phyloP scores from a whole-genome alignment of 2,888 invertebrate species.

The Noctua janthina region DNA sequence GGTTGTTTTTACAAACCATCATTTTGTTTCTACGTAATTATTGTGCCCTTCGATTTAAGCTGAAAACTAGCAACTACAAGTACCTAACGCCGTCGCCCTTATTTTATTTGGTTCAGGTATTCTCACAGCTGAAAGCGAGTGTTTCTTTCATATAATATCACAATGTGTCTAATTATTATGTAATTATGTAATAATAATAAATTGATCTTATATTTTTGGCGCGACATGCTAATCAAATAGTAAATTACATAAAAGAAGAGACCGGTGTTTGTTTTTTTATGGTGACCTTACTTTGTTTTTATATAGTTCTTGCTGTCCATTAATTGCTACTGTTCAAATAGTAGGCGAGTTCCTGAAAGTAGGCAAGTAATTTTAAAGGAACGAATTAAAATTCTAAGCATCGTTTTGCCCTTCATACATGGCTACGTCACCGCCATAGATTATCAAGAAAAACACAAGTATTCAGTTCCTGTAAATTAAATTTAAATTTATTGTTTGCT shows the following conservation, averaged over 20 bases:
- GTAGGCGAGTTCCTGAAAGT: conserved; percentile 37
- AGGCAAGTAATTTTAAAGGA: conserved; percentile 28
- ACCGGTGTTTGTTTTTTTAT: conserved; percentile 8
- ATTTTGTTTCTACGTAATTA: neutral
- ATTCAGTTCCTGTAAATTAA: conserved; percentile 55
- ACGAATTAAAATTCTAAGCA: conserved; percentile 44
- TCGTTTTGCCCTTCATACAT: conserved; percentile 50
- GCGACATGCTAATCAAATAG: conserved; percentile 9
- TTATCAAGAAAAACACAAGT: conserved; percentile 34
- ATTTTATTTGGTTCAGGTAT: conserved; percentile 19
- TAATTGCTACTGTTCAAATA: conserved; percentile 41
- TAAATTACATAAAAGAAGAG: conserved; percentile 11
- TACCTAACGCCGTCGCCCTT: conserved; percentile 4
- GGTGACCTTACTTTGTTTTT: conserved; percentile 46
- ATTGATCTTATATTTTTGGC: neutral
- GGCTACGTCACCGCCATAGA: conserved; percentile 37
- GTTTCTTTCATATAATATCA: neutral
- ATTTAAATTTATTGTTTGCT: conserved; percentile 29
- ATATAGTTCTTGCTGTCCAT: conserved; percentile 15
- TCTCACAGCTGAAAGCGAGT: neutral
- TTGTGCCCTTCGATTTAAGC: neutral
- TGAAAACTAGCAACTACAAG: neutral
- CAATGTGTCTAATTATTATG: conserved; percentile 3
- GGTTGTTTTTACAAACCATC: neutral
- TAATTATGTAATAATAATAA: neutral